phyloP scores from a whole-genome alignment of 2,113 vertebrate species.

The Leptosomus discolor region DNA sequence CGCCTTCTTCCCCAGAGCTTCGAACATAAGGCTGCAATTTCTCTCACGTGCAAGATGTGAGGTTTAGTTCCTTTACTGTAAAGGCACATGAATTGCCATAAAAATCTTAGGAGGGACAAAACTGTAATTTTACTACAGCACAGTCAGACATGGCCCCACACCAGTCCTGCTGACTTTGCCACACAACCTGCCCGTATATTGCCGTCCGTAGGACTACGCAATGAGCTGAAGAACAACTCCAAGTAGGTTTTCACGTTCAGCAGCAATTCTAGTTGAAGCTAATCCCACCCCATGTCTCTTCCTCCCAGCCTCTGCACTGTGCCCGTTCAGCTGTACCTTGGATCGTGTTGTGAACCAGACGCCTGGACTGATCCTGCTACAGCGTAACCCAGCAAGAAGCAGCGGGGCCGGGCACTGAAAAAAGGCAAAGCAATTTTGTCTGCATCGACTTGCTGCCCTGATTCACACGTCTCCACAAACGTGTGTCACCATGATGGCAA shows the following conservation, averaged over 20 bases:
- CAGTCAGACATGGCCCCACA: not conserved
- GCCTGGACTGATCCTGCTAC: not conserved
- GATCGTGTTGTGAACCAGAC: not conserved
- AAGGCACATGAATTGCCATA: not conserved
- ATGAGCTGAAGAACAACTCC: not conserved
- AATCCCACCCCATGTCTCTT: not conserved
- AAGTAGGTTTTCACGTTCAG: not conserved
- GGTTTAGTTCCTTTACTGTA: not conserved
- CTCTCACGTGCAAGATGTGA: not conserved
- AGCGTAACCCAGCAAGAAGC: not conserved
- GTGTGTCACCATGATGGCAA: not conserved
- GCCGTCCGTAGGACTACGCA: not conserved
- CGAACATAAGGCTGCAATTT: accelerated
- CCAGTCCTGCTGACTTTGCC: not conserved
- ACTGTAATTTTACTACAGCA: not conserved
- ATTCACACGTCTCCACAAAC: not conserved
- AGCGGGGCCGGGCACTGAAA: not conserved
- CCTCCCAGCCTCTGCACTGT: not conserved
- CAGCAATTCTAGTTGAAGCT: not conserved
- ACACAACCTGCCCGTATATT: not conserved
- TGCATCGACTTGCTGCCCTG: not conserved
- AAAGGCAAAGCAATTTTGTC: conserved; percentile 10
- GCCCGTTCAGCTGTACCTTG: accelerated
- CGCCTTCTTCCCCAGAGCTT: not conserved
- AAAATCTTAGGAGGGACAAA: not conserved